Conservation (phyloP, 2,797 vertebrate species). For the Parauchenoglanis punctatus region DNA sequence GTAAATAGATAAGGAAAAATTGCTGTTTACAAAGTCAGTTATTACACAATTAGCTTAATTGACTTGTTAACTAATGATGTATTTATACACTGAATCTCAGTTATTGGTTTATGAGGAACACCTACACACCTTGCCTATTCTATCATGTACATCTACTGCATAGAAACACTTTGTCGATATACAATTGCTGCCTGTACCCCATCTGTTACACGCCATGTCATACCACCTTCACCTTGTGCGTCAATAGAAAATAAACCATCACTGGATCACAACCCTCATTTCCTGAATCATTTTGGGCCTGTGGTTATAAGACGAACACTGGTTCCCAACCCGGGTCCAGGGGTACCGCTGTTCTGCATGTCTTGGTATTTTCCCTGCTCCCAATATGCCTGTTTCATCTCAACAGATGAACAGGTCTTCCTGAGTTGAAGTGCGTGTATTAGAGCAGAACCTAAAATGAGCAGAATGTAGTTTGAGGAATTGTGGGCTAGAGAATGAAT, state of each 20-base stretch:
- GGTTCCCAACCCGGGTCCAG: background rate
- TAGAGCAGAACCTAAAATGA: background rate
- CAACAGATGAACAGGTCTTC: background rate
- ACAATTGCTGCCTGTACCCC: background rate
- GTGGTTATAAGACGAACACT: background rate
- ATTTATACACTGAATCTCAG: background rate
- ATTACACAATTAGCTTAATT: background rate
- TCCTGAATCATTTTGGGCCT: background rate
- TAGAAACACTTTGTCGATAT: background rate
- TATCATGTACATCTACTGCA: background rate
- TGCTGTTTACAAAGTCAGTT: background rate
- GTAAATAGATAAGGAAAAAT: background rate
- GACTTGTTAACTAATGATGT: background rate
- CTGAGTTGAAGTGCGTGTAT: background rate
- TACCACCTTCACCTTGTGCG: background rate
- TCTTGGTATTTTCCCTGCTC: background rate
- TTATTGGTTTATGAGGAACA: background rate
- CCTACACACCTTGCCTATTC: background rate
- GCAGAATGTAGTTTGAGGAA: background rate
- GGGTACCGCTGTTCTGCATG: no score
- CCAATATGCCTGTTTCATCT: no score
- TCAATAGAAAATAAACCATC: background rate
- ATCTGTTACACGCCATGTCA: background rate
- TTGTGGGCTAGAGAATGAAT: background rate
- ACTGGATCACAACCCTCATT: no score